Base-by-base conservation (phyloP, 2,113 vertebrate species). In the Catharus fuscescens region DNA sequence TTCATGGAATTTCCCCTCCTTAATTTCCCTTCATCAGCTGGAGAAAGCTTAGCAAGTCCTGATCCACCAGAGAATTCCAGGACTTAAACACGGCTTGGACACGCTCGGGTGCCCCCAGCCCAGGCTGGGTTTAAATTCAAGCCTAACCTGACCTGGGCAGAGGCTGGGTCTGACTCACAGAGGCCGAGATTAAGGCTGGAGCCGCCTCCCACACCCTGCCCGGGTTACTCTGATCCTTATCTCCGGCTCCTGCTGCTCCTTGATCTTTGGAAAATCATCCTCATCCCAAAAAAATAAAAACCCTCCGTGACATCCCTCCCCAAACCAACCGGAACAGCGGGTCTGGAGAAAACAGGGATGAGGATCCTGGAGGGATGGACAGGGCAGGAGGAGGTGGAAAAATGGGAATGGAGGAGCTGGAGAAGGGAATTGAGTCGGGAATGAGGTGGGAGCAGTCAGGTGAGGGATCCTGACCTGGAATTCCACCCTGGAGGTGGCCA, bases 121-220 rank as follows among this genome's bases (percentile, higher is more conserved):
- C 52, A 64, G 40, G 47, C 61, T n/a, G 74, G 34, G 70, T 61
- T 53, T 54, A 69, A 79, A 72, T 29, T 45, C 28, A 2, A 50
- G 64, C 34, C 20, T 40, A 12, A 80, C 52, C 85, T 73, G 56
- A 88, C 47, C 80, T 52, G 38, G 50, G 50, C 50, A 52, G 50
- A 52, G 50, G 25, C 25, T 52, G 25, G 32, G 48, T 60, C 62
- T 95, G 96, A 95, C 88, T 92, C 94, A 96, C 21, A 16, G 25
- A 52, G 93, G 31, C 83, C 67, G 19, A 86, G 59, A 95, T 93
- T 53, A 92, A 91, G 76, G 86, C 72, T 88, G 76, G 47, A 93
- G 57, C 59, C 67, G 11, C 50, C 50, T 52, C 82, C 86, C 93
- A 95, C 91, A 19, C 83, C 93, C 86, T 88, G 80, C 44, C 66